phyloP scores from a whole-genome alignment of 2,797 vertebrate genomes.

The Tapera naevia region DNA sequence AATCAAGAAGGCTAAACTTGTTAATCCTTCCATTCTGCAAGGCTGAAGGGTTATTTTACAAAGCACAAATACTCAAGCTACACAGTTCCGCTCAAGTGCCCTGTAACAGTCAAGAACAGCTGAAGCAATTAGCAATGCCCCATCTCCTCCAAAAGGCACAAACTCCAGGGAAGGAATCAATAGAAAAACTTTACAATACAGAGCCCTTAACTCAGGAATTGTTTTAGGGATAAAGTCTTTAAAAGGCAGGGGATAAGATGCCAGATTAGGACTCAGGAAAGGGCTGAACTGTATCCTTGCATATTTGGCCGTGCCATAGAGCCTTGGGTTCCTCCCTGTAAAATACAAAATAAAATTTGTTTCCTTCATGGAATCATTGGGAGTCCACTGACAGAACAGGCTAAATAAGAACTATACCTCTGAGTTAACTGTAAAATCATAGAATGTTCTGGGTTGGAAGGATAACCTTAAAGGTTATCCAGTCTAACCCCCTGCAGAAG shows the following conservation, averaged over 20 bases:
- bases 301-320: rapidly evolving
- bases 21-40: slow-evolving; percentile 20
- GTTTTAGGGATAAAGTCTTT: slow-evolving; percentile 11
- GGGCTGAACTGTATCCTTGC: not conserved
- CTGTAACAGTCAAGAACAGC: slow-evolving; percentile 15
- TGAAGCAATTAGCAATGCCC: slow-evolving; percentile 44
- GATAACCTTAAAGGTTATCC: no score
- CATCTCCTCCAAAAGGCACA: slow-evolving; percentile 8
- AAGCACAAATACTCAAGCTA: not conserved
- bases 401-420: not conserved
- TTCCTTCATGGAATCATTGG: not conserved
- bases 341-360: not conserved
- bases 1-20: slow-evolving; percentile 2
- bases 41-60: not conserved
- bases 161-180: slow-evolving; percentile 34
- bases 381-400: not conserved
- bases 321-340: rapidly evolving
- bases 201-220: not conserved
- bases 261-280: not conserved
- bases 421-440: not conserved
- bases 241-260: slow-evolving; percentile 9
- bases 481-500: no score
- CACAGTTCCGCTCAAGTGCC: not conserved
- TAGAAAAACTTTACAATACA: slow-evolving; percentile 14
- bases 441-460: no score